Conservation (phyloP, 2,888 invertebrate genomes). For the Pachliopta kotzebuea region DNA sequence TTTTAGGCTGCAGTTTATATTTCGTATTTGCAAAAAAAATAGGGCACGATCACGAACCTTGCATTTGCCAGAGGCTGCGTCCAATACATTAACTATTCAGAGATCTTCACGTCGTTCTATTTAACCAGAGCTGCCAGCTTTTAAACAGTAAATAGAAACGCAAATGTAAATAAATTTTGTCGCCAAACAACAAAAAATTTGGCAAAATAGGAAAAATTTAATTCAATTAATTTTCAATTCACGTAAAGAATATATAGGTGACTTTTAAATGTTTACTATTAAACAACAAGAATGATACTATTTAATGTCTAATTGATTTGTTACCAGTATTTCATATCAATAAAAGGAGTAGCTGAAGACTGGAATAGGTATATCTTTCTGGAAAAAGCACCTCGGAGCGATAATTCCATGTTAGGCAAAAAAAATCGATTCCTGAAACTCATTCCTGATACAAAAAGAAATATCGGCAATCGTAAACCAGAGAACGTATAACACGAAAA, state of each 20-base stretch:
- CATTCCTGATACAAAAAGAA: too few species aligned
- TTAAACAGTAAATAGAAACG: background rate
- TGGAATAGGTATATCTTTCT: too few species aligned
- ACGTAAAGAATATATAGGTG: too few species aligned
- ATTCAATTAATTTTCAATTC: too few species aligned
- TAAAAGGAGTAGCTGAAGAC: too few species aligned
- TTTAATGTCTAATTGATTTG: too few species aligned
- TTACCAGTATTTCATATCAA: too few species aligned
- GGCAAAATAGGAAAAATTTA: background rate
- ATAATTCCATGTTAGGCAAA: too few species aligned
- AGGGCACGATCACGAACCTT: background rate
- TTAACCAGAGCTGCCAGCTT: background rate
- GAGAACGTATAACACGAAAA: background rate
- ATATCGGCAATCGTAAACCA: too few species aligned
- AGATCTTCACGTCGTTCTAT: background rate
- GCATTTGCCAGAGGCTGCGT: background rate
- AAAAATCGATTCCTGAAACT: too few species aligned
- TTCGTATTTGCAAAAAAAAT: background rate
- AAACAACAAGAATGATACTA: background rate
- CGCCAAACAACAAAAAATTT: background rate
- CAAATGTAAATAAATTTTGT: background rate
- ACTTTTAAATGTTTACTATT: background rate
- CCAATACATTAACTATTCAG: conserved; percentile 1
- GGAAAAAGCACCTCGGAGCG: too few species aligned
- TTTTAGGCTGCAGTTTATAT: background rate